Conservation (phyloP, 2,797 vertebrate species). For the Bucorvus abyssinicus region DNA sequence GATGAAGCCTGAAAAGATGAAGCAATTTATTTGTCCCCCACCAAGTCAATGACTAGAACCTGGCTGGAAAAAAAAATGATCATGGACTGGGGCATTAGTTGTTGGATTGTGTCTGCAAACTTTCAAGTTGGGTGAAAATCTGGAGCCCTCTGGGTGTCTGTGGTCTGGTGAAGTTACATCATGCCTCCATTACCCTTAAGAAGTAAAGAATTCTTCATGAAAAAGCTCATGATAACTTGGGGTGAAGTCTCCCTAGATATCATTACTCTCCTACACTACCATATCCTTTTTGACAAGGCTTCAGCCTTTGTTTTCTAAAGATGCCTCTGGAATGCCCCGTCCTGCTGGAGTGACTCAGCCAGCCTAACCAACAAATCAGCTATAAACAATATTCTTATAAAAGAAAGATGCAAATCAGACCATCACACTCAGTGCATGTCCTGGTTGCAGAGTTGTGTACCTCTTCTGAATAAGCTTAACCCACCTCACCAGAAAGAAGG, state of each 20-base stretch:
- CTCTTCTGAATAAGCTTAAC: background rate
- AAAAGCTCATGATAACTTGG: background rate
- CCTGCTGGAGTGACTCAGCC: constrained; percentile 24
- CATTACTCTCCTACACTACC: background rate
- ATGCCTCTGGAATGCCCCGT: constrained; percentile 26
- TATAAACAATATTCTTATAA: background rate
- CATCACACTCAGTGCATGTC: background rate
- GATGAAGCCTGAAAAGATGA: background rate
- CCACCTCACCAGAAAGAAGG: background rate
- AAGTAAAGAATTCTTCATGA: background rate
- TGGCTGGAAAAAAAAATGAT: background rate
- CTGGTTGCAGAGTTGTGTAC: background rate
- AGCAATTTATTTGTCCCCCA: background rate
- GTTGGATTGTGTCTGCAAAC: background rate
- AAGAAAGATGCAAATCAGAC: background rate
- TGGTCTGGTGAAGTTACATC: background rate
- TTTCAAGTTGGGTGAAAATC: background rate
- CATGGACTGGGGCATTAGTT: background rate
- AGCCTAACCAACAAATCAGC: background rate
- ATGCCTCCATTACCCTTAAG: background rate
- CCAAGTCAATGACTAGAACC: background rate
- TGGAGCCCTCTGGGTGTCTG: background rate
- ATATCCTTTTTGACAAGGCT: constrained; percentile 38
- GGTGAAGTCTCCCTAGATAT: constrained; percentile 22
- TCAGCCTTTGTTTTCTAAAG: constrained; percentile 38